Percentiles rank a stretch among this genome's conserved stretches.
These are phyloP conservation scores for Odobenus rosmarus DNA, from an alignment of 2,113 vertebrate species.

Conservation along the genomic window DNA sequence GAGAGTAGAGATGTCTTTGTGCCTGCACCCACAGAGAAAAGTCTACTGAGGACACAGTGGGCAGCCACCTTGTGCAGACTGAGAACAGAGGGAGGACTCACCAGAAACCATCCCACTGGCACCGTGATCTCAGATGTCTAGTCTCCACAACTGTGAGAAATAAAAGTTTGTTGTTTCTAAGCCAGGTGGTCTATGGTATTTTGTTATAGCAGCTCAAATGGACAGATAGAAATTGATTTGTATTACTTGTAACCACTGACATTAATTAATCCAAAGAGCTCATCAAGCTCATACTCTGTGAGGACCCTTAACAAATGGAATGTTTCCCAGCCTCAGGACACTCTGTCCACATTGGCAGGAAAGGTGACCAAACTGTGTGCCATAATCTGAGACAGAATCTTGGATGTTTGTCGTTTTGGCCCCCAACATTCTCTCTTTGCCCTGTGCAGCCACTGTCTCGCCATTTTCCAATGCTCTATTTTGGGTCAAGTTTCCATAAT, in stretches of 20 bases:
- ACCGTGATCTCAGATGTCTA: background rate
- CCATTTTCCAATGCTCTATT: background rate
- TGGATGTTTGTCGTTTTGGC: background rate
- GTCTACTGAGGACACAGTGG: background rate
- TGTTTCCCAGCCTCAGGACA: background rate
- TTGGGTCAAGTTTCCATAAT: background rate
- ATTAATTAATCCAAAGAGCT: background rate
- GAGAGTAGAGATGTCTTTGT: background rate
- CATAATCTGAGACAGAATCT: background rate
- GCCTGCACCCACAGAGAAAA: background rate
- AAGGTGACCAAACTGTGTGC: background rate
- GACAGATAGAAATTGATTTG: background rate
- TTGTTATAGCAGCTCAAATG: background rate
- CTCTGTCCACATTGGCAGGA: background rate
- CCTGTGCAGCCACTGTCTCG: fast-evolving
- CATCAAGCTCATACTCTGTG: background rate
- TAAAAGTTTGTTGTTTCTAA: background rate
- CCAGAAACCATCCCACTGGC: background rate
- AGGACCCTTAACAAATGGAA: background rate
- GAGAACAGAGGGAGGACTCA: too few relatives aligned
- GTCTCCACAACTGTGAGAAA: background rate
- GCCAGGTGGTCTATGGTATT: background rate
- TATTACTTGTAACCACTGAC: background rate
- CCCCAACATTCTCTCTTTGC: background rate
- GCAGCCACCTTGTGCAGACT: background rate